Conservation (phyloP, 2,113 vertebrate genomes). For the Eidolon helvum region DNA sequence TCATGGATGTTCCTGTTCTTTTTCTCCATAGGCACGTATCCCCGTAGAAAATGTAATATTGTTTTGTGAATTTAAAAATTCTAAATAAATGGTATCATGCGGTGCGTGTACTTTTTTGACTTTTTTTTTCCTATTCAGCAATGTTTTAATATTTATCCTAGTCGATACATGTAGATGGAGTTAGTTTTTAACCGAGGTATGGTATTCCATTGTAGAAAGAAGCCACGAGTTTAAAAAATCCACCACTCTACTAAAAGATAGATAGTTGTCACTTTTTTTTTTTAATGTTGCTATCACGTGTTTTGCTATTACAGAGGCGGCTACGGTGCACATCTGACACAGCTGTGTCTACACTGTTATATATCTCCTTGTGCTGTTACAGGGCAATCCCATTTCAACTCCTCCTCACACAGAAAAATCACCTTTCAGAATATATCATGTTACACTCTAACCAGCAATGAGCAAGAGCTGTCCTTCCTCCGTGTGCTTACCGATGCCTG, state of each 20-base stretch:
- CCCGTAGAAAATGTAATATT: neutral
- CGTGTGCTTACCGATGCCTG: neutral
- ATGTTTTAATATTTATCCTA: slow-evolving; percentile 6
- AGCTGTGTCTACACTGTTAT: neutral
- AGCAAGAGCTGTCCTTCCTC: neutral
- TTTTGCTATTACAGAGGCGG: neutral
- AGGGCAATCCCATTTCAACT: neutral
- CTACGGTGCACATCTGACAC: neutral
- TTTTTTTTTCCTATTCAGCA: neutral
- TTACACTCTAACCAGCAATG: neutral
- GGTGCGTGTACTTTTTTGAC: neutral
- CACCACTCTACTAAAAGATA: neutral
- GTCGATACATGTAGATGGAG: neutral
- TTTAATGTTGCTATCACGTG: no score
- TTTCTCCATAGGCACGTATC: neutral
- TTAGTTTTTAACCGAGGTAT: neutral
- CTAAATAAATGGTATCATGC: neutral
- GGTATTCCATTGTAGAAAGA: neutral
- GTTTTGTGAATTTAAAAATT: slow-evolving; percentile 1
- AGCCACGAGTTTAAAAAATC: neutral
- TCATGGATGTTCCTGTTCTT: neutral
- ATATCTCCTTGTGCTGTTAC: neutral
- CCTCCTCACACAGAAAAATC: neutral
- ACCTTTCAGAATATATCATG: neutral
- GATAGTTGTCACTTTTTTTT: neutral